phyloP scores from a whole-genome alignment of 2,797 vertebrate genomes.

The Pantherophis alleghaniensis region DNA sequence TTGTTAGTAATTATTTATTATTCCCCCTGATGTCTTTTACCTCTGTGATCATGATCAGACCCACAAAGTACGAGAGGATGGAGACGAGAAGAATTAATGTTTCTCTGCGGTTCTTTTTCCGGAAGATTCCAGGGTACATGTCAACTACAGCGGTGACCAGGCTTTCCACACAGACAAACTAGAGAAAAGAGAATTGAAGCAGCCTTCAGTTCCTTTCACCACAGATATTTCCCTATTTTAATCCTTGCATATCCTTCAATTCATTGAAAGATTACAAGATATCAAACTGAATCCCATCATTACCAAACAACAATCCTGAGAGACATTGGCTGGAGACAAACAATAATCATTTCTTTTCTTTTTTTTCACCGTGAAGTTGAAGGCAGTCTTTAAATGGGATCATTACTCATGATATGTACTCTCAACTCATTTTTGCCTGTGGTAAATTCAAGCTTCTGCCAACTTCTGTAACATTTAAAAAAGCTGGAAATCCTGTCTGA shows the following conservation, averaged over 20 bases:
- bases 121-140: conserved; percentile 89
- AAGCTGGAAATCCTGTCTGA: neutral
- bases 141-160: conserved; percentile 92
- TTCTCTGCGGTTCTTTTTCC: conserved; percentile 89
- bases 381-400: neutral
- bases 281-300: neutral
- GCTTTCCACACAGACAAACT: conserved; percentile 97
- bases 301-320: neutral
- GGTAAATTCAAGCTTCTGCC: neutral
- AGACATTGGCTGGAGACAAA: neutral
- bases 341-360: neutral
- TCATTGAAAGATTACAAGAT: neutral
- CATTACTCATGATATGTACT: neutral
- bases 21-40: conserved; percentile 62
- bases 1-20: neutral
- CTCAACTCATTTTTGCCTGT: neutral
- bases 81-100: conserved; percentile 86
- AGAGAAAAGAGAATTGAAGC: conserved; percentile 35
- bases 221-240: neutral
- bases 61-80: conserved; percentile 84
- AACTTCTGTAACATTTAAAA: neutral
- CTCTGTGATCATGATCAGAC: conserved; percentile 95
- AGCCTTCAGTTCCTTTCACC: neutral
- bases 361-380: neutral
- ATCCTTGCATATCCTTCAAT: neutral